Base-by-base conservation (phyloP, 2,888 invertebrate species). In the Cheilosia impressa region DNA sequence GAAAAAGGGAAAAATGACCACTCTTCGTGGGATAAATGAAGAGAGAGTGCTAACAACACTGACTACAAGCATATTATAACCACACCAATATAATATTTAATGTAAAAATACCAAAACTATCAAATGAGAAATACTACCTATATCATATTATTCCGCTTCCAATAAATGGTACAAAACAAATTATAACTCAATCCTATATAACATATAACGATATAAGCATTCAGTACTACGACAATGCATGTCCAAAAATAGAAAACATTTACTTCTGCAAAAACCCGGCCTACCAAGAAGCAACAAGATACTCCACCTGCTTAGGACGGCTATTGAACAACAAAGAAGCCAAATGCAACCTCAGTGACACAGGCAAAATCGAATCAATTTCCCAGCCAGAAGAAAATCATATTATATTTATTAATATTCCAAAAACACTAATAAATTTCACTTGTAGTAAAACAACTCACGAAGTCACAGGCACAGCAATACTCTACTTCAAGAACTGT, bases 321-420 rank as follows among this genome's bases (percentile, higher is more conserved):
- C 41, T 80, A 6, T 52, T 75, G 31, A 53, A 80, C 43, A 57
- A 58, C 57, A 34, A 55, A 66, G 73, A 45, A 80, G 66, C 73
- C 45, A 22, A 47, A 22, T 72, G 58, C 72, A 10, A 62, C 9
- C 47, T 63, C 15, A 62, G 19, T 15, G 52, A 62, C 52, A 55
- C 22, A 19, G 38, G 50, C 31, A 19, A 79, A 60, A 57, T 38
- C 15, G 10, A 58, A 24, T 47, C 55, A 47, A 73, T 73, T 38
- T 34, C 41, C 22, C 80, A 80, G 53, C 80, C 80, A 19, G 66
- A 80, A 47, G 63, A 52, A 19, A 79, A 79, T 24, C 50, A 72
- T 50, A 65, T 73, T 19, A 41, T 80, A 13, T 19, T 66, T 5
- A 66, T 55, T 41, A 73, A 73, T 47, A 47, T 65, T 22, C 63